phyloP scores from a whole-genome alignment of 1,140 invertebrate species.

The Cardiocondyla obscurior region DNA sequence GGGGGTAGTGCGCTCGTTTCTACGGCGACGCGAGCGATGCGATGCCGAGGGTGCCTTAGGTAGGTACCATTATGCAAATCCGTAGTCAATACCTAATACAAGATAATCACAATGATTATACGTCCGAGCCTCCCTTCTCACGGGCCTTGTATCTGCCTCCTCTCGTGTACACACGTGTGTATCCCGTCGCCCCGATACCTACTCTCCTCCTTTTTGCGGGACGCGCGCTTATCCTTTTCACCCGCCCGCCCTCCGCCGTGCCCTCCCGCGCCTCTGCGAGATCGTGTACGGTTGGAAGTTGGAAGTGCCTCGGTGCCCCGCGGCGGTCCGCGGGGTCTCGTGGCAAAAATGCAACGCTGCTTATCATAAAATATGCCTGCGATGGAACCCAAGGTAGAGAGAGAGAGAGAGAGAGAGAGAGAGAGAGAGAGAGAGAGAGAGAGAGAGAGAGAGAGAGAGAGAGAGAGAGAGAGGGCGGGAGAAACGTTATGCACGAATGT shows the following conservation, averaged over 20 bases:
- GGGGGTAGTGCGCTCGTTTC: conserved; percentile 60
- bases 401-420: neutral
- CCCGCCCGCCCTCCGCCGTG: conserved; percentile 27
- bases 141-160: conserved; percentile 58
- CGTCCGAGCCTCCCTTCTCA: conserved; percentile 72
- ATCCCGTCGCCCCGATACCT: conserved; percentile 36
- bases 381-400: conserved; percentile 45
- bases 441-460: neutral
- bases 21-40: conserved; percentile 55
- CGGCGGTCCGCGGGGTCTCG: conserved; percentile 63
- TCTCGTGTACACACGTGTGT: conserved; percentile 57
- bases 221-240: conserved; percentile 60
- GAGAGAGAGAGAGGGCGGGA: neutral
- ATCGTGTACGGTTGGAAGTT: conserved; percentile 63
- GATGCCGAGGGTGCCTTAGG: conserved; percentile 69
- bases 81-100: conserved; percentile 84
- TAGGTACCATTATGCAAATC: conserved; percentile 83
- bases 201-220: conserved; percentile 19
- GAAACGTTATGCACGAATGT: conserved; percentile 26
- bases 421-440: neutral
- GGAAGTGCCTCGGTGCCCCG: conserved; percentile 58
- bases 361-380: conserved; percentile 84
- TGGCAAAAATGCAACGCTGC: conserved; percentile 79
- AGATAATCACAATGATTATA: conserved; percentile 84
- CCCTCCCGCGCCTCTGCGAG: conserved; percentile 58